Percentiles rank a stretch among this genome's conserved stretches.
These are phyloP conservation scores for Palythoa grandiflora DNA, from an alignment of 92 coral and sea anemone species.

Conservation along the genomic window DNA sequence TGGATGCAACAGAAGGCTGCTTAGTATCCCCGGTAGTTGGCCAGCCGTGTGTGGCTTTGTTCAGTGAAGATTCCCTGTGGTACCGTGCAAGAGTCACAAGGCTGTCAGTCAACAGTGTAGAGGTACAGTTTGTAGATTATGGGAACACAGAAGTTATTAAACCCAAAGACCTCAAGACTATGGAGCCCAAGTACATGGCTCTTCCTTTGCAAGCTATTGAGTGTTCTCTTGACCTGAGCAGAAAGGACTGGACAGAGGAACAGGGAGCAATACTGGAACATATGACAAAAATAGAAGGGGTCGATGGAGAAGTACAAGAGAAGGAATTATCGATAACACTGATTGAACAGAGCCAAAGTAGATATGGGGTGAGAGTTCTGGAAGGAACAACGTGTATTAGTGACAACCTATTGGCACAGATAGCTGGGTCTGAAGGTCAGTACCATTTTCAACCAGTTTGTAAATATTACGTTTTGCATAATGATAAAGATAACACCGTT, in stretches of 20 bases:
- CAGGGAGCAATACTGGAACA: conserved; percentile 61
- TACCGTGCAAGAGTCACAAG: conserved; percentile 82
- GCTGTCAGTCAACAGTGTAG: conserved; percentile 61
- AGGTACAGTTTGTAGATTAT: conserved; percentile 86
- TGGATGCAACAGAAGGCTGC: conserved; percentile 73
- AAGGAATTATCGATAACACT: conserved; percentile 57
- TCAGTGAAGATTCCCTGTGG: conserved; percentile 79
- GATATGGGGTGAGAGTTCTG: conserved; percentile 73
- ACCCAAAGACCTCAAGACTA: conserved; percentile 70
- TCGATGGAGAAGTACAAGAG: conserved; percentile 35
- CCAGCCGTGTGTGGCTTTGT: conserved; percentile 88
- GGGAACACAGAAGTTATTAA: conserved; percentile 83
- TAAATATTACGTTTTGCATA: background rate
- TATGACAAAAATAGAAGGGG: conserved; percentile 40
- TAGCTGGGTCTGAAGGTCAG: conserved; percentile 2
- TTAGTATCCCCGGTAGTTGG: conserved; percentile 77
- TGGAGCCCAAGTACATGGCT: conserved; percentile 73
- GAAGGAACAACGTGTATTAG: conserved; percentile 60
- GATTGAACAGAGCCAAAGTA: conserved; percentile 43
- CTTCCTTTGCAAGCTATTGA: conserved; percentile 79
- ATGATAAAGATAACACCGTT: background rate
- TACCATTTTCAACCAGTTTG: background rate
- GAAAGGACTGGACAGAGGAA: conserved; percentile 78
- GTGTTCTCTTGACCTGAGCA: conserved; percentile 67
- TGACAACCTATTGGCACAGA: conserved; percentile 57